Conservation (phyloP, 2,888 invertebrate genomes). For the Muschampia plurimacula region DNA sequence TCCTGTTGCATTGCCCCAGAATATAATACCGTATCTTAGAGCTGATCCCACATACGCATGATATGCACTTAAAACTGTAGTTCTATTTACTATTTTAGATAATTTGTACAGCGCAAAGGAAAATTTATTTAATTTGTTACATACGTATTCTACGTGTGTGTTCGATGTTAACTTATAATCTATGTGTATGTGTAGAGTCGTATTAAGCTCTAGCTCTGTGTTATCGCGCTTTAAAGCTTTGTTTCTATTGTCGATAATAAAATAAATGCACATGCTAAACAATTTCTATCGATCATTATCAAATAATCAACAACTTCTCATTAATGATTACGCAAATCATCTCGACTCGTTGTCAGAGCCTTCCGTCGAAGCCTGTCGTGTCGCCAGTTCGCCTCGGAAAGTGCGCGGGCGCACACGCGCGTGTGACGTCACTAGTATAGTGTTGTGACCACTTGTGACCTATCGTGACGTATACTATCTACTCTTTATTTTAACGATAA, state of each 20-base stretch:
- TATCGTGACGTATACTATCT: slow-evolving; percentile 61
- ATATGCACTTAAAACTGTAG: no score
- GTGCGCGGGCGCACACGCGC: slow-evolving; percentile 75
- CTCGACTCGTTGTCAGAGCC: slow-evolving; percentile 47
- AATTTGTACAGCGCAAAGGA: no score
- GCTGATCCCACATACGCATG: no score
- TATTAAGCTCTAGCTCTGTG: background rate
- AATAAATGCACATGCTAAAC: background rate
- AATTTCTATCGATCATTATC: slow-evolving; percentile 38
- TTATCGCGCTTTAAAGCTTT: background rate
- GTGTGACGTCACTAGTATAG: slow-evolving; percentile 47
- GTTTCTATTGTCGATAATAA: background rate
- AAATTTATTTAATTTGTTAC: no score
- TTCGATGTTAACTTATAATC: no score
- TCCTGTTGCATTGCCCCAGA: no score
- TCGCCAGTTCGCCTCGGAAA: slow-evolving; percentile 62
- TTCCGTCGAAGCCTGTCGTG: slow-evolving; percentile 53
- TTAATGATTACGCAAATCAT: slow-evolving; percentile 46
- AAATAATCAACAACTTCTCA: slow-evolving; percentile 37
- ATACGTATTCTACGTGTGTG: no score
- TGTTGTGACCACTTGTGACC: slow-evolving; percentile 60
- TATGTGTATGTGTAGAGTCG: background rate
- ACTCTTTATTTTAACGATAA: slow-evolving; percentile 76
- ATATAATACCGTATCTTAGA: no score
- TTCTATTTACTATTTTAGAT: no score